Evolutionary conservation across 2,888 invertebrate species (phyloP).

Genomic region (Coenonympha glycerion): DNA sequence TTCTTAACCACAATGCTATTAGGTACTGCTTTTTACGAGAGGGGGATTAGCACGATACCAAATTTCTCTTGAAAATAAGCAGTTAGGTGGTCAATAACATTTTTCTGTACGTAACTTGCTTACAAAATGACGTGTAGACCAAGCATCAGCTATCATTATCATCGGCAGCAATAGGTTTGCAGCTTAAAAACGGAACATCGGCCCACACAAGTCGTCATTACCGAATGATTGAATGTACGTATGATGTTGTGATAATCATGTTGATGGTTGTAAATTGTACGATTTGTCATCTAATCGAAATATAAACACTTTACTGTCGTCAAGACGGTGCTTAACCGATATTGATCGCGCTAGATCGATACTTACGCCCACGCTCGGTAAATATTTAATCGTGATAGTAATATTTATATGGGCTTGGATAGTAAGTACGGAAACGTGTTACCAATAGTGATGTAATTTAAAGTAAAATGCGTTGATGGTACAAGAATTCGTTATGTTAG

Average conservation of each 20-base stretch:
- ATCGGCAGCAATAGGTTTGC: no score
- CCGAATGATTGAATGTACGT: constrained; percentile 12
- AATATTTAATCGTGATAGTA: constrained; percentile 66
- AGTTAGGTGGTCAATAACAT: no score
- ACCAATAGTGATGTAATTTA: not conserved
- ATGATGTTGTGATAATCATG: constrained; percentile 29
- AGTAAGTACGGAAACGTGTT: constrained; percentile 13
- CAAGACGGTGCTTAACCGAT: constrained; percentile 43
- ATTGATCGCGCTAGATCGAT: constrained; percentile 62
- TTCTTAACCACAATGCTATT: no score
- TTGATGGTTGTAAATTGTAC: constrained; percentile 31
- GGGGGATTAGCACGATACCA: no score
- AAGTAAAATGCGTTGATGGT: constrained; percentile 33
- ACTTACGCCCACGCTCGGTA: constrained; percentile 62
- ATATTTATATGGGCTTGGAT: constrained; percentile 29
- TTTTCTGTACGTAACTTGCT: no score
- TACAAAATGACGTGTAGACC: no score
- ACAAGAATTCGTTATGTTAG: not conserved
- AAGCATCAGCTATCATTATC: no score
- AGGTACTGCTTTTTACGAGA: no score
- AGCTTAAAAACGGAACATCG: no score
- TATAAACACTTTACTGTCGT: constrained; percentile 45
- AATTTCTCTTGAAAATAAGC: no score
- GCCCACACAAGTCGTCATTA: constrained; percentile 24
- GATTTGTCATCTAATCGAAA: constrained; percentile 36